These are phyloP conservation scores for Coracias cyanogaster DNA, from an alignment of 2,797 vertebrate genomes.

Conservation along the genomic window DNA sequence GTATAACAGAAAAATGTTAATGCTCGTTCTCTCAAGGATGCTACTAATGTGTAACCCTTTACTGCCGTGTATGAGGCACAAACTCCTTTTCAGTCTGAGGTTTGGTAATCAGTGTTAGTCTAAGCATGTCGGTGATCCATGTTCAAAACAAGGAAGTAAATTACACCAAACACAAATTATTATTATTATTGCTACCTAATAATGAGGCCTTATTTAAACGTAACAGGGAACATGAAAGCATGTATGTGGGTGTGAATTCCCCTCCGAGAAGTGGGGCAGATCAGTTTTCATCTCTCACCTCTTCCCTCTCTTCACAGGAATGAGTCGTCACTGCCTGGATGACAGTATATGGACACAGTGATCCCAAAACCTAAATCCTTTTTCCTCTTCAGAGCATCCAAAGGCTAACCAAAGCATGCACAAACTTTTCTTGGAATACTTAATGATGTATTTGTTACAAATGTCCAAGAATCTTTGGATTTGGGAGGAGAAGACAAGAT, in stretches of 20 bases:
- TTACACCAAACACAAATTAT: not conserved
- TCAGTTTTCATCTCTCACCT: not conserved
- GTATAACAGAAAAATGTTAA: not conserved
- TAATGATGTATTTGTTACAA: not conserved
- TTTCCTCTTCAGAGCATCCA: not conserved
- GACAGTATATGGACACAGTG: not conserved
- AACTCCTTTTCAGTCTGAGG: not conserved
- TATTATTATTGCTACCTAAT: not conserved
- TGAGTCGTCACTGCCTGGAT: not conserved
- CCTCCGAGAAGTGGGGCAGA: not conserved
- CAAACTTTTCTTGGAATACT: not conserved
- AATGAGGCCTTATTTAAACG: not conserved
- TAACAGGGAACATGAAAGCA: not conserved
- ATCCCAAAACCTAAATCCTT: not conserved
- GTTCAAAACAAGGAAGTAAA: not conserved
- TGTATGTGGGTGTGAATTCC: not conserved
- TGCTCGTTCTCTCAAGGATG: not conserved
- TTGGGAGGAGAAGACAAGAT: not conserved
- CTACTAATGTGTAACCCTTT: rapidly evolving
- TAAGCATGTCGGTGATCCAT: not conserved
- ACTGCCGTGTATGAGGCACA: not conserved
- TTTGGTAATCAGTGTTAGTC: not conserved
- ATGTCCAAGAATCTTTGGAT: not conserved
- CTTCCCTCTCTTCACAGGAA: not conserved
- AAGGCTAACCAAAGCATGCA: not conserved